Percentiles rank a stretch among this genome's conserved stretches.
These are phyloP conservation scores for Lysiphlebus fabarum DNA, from an alignment of 1,140 invertebrate genomes.

Conservation along the genomic window DNA sequence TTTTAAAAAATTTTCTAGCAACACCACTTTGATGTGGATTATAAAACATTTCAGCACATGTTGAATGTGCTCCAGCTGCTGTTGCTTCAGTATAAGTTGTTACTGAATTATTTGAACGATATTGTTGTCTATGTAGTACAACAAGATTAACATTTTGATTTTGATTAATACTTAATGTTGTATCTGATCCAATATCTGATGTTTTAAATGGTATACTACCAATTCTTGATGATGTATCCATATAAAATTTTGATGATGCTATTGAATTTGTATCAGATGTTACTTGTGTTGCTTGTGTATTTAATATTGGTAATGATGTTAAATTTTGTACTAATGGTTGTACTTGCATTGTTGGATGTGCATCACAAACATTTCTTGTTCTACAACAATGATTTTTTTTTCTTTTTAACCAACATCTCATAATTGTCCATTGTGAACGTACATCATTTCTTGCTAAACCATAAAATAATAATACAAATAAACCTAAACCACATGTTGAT, in stretches of 20 bases:
- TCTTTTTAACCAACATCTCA: conserved; percentile 61
- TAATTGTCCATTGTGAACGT: conserved; percentile 67
- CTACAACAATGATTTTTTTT: conserved; percentile 63
- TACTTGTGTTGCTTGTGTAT: conserved; percentile 47
- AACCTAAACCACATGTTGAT: conserved; percentile 67
- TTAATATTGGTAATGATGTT: conserved; percentile 38
- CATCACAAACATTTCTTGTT: conserved; percentile 64
- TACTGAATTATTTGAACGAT: conserved; percentile 66
- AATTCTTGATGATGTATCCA: conserved; percentile 36
- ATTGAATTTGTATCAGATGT: conserved; percentile 50
- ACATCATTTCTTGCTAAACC: conserved; percentile 81
- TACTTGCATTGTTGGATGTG: conserved; percentile 58
- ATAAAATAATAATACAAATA: conserved; percentile 85
- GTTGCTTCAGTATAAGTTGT: conserved; percentile 65
- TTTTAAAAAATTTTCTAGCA: conserved; percentile 87
- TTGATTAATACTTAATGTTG: conserved; percentile 42
- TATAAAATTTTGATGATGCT: conserved; percentile 44
- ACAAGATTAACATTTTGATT: conserved; percentile 64
- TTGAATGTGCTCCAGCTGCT: conserved; percentile 56
- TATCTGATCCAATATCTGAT: conserved; percentile 39
- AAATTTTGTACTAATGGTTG: conserved; percentile 47
- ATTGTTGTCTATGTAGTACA: conserved; percentile 67
- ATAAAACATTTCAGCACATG: conserved; percentile 79
- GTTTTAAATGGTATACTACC: conserved; percentile 36
- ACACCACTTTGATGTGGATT: conserved; percentile 91